A percentile compares a stretch with the other conserved stretches of the same genome.
Evolutionary conservation across 1,140 invertebrate species (phyloP).

Genomic region (Harlomillsia oculata): DNA sequence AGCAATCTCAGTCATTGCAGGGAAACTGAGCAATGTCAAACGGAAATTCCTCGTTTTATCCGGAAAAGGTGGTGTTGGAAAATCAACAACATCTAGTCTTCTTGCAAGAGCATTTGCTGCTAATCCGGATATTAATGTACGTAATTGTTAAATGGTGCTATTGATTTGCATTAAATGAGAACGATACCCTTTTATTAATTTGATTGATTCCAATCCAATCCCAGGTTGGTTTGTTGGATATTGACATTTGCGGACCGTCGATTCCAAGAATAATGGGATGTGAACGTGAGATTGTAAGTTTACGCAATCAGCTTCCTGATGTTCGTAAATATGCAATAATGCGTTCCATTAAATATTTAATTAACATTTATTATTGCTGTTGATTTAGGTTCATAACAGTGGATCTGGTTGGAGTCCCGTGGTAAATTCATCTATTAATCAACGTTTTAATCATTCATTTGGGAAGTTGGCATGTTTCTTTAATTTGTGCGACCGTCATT

Average conservation of each 20-base stretch:
- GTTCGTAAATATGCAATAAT: slow-evolving; percentile 10
- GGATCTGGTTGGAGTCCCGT: slow-evolving; percentile 95
- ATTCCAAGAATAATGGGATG: slow-evolving; percentile 51
- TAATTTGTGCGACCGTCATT: too few species aligned
- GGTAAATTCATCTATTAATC: slow-evolving; percentile 56
- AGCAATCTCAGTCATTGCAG: slow-evolving; percentile 64
- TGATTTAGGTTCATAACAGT: slow-evolving; percentile 72
- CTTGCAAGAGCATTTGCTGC: slow-evolving; percentile 69
- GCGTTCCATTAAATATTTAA: too few species aligned
- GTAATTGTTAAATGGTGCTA: slow-evolving; percentile 30
- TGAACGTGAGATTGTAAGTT: slow-evolving; percentile 47
- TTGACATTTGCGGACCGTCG: slow-evolving; percentile 86
- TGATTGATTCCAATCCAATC: background rate
- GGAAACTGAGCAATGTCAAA: slow-evolving; percentile 65
- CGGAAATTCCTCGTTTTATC: slow-evolving; percentile 86
- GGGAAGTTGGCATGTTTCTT: too few species aligned
- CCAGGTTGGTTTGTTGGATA: slow-evolving; percentile 75
- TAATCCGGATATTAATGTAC: slow-evolving; percentile 59
- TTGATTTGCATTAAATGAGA: background rate
- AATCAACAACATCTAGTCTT: slow-evolving; percentile 83
- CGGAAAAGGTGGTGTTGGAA: slow-evolving; percentile 96
- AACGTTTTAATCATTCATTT: too few species aligned
- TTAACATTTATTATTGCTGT: too few species aligned
- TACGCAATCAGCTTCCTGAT: too few species aligned
- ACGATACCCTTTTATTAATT: background rate